Base-by-base conservation (phyloP, 1,140 invertebrate genomes). In the Aphelenchoides fujianensis region DNA sequence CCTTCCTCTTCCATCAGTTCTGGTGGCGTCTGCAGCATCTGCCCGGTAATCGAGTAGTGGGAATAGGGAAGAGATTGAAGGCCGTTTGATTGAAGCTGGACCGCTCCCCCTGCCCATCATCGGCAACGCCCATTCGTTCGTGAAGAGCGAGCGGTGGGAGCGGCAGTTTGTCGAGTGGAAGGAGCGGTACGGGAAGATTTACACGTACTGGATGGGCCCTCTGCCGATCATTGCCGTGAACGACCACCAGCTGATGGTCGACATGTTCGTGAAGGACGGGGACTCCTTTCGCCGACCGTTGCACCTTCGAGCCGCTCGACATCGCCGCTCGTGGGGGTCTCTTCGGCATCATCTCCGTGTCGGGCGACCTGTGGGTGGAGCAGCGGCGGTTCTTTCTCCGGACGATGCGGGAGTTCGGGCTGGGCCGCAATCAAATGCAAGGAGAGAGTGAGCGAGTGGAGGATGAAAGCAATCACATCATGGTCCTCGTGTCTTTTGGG, bases 121-220 rank as follows among this genome's bases (percentile, higher is more conserved):
- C 9, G 63, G 16, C 32, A 35, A 66, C 16, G 1, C 31, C 23
- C 0, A 1, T 16, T 36, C 32, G 0, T 37, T 32, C 9, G 12
- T 36, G 3, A 19, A 16, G 1, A 34, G 31, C 2, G 7, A 66
- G 2, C 63, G 63, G 3, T 66, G 63, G 63, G 63, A 66, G 63
- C 23, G 27, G 36, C 37, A 66, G 23, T 69, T 69, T 16, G 23
- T 69, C 9, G 68, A 74, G 9, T 70, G 69, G 69, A 12, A 19
- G 16, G 0, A 64, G 27, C 1, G 75, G 32, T 71, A 64, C 7
- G 70, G 70, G 0, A 69, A 69, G 1, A 68, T 74, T 1, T 74
- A 78, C 69, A 74, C 73, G 5, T 79, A 79, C 30, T 74, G 69
- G 70, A 3, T 75, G 41, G 73, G 73, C 5, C 36, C 37, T 0